Evolutionary conservation across 64 coral and sea anemone species (phyloP).

Genomic region (Montipora cactus): DNA sequence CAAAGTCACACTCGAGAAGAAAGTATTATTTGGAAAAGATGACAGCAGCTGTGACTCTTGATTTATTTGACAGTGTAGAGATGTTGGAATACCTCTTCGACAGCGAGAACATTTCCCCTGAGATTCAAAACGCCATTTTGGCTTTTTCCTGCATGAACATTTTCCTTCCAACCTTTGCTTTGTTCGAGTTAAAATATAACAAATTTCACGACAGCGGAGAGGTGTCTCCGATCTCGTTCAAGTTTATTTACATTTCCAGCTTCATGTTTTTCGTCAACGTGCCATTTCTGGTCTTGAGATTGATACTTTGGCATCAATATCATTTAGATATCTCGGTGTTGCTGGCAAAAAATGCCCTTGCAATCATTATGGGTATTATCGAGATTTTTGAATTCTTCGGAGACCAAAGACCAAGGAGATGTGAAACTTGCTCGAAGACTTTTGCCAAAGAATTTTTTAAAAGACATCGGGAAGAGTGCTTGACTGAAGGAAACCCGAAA

Average conservation of each 20-base stretch:
- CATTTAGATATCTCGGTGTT: constrained; percentile 85
- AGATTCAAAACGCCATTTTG: constrained; percentile 66
- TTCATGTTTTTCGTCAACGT: constrained; percentile 94
- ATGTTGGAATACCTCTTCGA: constrained; percentile 96
- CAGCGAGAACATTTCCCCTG: constrained; percentile 3
- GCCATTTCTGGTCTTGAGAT: constrained; percentile 86
- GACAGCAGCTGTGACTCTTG: constrained; percentile 78
- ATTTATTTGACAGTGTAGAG: constrained; percentile 96
- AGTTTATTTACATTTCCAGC: constrained; percentile 84
- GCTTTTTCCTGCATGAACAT: constrained; percentile 89
- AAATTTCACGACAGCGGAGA: constrained; percentile 94
- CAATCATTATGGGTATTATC: constrained; percentile 69
- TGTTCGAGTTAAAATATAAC: constrained; percentile 93
- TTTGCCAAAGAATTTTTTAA: constrained; percentile 82
- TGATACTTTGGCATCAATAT: constrained; percentile 82
- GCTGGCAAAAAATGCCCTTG: constrained; percentile 88
- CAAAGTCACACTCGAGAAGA: constrained; percentile 66
- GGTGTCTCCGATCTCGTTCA: constrained; percentile 84
- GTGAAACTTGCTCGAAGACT: constrained; percentile 60
- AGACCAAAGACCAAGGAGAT: constrained; percentile 82
- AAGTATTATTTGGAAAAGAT: constrained; percentile 94
- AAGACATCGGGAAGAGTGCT: constrained; percentile 37
- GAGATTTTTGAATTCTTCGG: constrained; percentile 94
- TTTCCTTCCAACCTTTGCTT: constrained; percentile 85
- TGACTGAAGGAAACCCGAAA: neutral